Percentiles rank a stretch among this genome's conserved stretches.
phyloP scores from a whole-genome alignment of 2,113 vertebrate genomes.

The Psittacula cyanocephala region DNA sequence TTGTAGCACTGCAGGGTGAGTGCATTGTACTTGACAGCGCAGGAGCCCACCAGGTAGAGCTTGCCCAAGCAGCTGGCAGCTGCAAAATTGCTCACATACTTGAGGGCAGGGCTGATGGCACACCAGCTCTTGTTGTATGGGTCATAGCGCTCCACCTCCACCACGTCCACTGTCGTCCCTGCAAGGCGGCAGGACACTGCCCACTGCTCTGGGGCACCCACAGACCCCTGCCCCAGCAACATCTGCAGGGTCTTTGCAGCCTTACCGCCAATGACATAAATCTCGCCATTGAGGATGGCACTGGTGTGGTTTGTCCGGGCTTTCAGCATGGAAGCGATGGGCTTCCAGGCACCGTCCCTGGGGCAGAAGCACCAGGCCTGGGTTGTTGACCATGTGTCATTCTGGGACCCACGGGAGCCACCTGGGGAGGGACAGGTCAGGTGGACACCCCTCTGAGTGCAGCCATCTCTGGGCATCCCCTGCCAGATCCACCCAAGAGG shows the following conservation, averaged over 20 bases:
- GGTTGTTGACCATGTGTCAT: slow-evolving; percentile 93
- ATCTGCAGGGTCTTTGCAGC: accelerated
- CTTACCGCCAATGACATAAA: slow-evolving; percentile 94
- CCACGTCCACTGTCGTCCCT: slow-evolving; percentile 84
- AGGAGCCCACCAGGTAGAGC: slow-evolving; percentile 94
- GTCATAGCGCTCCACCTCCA: slow-evolving; percentile 93
- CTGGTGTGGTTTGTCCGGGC: slow-evolving; percentile 94
- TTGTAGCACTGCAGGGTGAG: slow-evolving; percentile 97
- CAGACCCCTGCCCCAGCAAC: accelerated
- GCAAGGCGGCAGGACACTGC: accelerated
- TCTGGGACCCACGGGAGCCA: slow-evolving; percentile 88
- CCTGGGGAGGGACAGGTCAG: slow-evolving; percentile 67
- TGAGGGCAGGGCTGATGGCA: slow-evolving; percentile 81
- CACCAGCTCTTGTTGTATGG: slow-evolving; percentile 90
- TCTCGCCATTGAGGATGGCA: slow-evolving; percentile 87
- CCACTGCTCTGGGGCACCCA: neutral
- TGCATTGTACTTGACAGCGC: slow-evolving; percentile 92
- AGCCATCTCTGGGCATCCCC: neutral
- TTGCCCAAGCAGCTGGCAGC: slow-evolving; percentile 84
- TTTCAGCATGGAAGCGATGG: slow-evolving; percentile 87
- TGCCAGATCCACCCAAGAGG: neutral
- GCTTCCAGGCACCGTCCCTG: slow-evolving; percentile 84
- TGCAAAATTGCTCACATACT: slow-evolving; percentile 94
- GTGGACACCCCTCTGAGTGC: neutral
- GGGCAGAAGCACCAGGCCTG: slow-evolving; percentile 92